Conservation (phyloP, 2,888 invertebrate genomes). For the Ectobius pallidus region DNA sequence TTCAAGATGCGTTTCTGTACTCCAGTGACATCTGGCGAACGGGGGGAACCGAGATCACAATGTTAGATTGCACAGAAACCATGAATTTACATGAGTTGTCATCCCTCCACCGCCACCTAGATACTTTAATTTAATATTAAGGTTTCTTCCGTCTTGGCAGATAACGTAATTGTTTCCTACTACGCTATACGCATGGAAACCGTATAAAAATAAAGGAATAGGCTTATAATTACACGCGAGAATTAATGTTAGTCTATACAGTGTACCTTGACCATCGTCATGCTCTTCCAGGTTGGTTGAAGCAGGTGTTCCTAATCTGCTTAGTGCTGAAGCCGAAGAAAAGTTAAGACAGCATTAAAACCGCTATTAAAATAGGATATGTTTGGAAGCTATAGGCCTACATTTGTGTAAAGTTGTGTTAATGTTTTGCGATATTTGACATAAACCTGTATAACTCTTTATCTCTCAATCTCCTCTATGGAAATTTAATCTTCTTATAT, state of each 20-base stretch:
- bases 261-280: not conserved
- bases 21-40: constrained; percentile 28
- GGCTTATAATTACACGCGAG: not conserved
- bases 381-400: no score
- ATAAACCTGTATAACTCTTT: no score
- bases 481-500: no score
- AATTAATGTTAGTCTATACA: not conserved
- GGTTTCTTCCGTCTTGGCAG: constrained; percentile 15
- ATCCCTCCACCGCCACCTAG: not conserved
- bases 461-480: no score
- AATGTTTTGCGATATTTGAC: no score
- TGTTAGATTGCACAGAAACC: constrained; percentile 9
- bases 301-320: no score
- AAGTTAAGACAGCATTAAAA: no score
- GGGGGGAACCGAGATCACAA: not conserved
- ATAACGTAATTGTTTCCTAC: constrained; percentile 24
- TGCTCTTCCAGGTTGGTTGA: no score
- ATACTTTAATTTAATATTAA: constrained; percentile 21
- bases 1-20: not conserved
- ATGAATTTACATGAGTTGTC: constrained; percentile 31
- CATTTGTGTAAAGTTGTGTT: no score
- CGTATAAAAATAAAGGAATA: not conserved
- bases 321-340: no score
- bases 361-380: no score
- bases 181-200: not conserved